Conservation (phyloP, 2,113 vertebrate genomes). For the Illadopsis cleaveri region DNA sequence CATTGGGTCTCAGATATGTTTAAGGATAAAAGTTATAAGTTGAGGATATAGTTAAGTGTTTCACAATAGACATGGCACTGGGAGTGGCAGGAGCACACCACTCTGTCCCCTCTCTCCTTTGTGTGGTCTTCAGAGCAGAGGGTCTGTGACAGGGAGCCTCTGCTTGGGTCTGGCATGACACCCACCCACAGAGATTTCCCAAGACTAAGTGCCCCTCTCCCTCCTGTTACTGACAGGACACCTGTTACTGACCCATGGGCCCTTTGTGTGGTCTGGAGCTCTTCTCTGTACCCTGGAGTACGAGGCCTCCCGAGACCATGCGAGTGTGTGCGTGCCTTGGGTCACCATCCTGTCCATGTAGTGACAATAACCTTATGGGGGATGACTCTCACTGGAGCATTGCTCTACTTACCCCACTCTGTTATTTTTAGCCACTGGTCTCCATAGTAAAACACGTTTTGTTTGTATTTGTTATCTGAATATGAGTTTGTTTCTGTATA, state of each 20-base stretch:
- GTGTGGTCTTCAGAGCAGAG: not conserved
- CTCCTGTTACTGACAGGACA: not conserved
- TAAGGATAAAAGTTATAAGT: not conserved
- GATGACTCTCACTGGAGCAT: rapidly evolving
- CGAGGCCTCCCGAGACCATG: rapidly evolving
- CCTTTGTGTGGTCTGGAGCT: not conserved
- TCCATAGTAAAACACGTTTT: not conserved
- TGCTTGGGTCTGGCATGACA: not conserved
- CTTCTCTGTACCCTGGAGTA: not conserved
- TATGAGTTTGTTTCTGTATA: not conserved
- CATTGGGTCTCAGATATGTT: not conserved
- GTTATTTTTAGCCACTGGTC: not conserved
- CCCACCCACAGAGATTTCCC: not conserved
- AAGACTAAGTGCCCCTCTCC: no score
- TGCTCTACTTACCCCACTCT: rapidly evolving
- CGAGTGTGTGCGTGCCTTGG: not conserved
- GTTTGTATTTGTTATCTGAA: not conserved
- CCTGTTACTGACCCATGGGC: not conserved
- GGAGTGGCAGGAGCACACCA: not conserved
- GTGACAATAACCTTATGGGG: not conserved
- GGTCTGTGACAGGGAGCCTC: not conserved
- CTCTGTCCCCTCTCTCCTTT: not conserved
- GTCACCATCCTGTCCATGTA: rapidly evolving
- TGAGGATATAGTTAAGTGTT: not conserved
- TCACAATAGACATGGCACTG: not conserved